Evolutionary conservation across 2,113 vertebrate species (phyloP), one percentile per base, ranked within the genome.

Genomic region (Kryptolebias marmoratus): DNA sequence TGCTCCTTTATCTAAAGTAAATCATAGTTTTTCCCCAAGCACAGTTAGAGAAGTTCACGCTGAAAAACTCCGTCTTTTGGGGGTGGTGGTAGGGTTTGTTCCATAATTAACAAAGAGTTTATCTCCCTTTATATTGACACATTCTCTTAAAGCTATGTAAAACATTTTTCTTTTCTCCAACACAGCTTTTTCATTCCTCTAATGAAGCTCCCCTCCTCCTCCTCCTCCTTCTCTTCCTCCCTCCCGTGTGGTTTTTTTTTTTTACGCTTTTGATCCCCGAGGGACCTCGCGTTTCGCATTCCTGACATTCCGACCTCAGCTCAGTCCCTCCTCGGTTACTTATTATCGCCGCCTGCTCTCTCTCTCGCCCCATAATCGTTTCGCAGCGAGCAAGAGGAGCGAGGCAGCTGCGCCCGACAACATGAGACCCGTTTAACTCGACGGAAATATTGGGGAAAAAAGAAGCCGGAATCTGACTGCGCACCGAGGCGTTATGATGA

Each of bases 271-370:
- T 91, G 93, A 93, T 94, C 92, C 91, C 90, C 73, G 94, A 94
- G 94, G 95, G 94, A 95, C 94, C 93, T 95, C 94, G 94, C 94
- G 94, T 94, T 94, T 95, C 91, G 85, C 96, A 98, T 98, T 97
- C 97, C 96, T 90, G 86, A 75, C 96, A 98, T 98, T 97, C 95
- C 95, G 90, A 90, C 79, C 91, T 88, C 91, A 80, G 85, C 91
- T 88, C 91, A 80, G 85, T 95, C 93, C 91, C 90, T 91, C 87
- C 90, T 91, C 90, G 81, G 91, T 93, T 91, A 90, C 92, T 95
- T 93, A 95, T 94, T 94, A 93, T 93, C 93, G 86, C 92, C 85
- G 92, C 91, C 86, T 86, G 85, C 81, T 84, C 85, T 68, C 82
- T 68, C 83, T 78, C 81, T 84, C 84, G 65, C 82, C 65, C 83